Percentiles rank a stretch among this genome's conserved stretches.
Conservation (phyloP, 2,113 vertebrate genomes). For the Python bivittatus region DNA sequence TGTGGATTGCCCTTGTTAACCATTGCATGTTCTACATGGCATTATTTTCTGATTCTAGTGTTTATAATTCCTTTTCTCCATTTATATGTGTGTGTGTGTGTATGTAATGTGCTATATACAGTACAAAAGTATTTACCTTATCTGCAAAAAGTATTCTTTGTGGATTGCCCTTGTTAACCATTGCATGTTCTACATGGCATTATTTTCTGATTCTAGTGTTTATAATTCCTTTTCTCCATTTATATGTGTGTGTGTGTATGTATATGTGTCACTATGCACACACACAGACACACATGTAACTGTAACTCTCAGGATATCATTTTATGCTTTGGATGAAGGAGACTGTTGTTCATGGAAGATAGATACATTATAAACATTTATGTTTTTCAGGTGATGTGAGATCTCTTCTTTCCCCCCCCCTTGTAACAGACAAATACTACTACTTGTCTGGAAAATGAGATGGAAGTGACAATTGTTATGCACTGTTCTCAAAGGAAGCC, state of each 20-base stretch:
- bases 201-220: not conserved
- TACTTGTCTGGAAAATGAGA: not conserved
- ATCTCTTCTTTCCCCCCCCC: not conserved
- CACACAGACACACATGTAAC: rapidly evolving
- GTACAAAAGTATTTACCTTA: not conserved
- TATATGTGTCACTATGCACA: no score
- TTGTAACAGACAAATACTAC: not conserved
- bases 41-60: not conserved
- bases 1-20: not conserved
- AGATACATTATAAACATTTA: not conserved
- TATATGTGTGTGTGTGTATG: not conserved
- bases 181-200: not conserved
- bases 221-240: not conserved
- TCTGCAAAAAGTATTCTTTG: not conserved
- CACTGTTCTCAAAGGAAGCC: not conserved
- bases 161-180: not conserved
- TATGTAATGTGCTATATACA: not conserved
- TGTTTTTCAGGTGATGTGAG: not conserved
- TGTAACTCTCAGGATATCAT: not conserved
- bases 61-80: not conserved
- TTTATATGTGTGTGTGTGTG: not conserved
- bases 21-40: not conserved
- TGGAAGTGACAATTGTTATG: not conserved
- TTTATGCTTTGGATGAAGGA: not conserved
- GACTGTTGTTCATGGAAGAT: not conserved